phyloP scores from a whole-genome alignment of 2,113 vertebrate species.

The Sphaerodactylus townsendi region DNA sequence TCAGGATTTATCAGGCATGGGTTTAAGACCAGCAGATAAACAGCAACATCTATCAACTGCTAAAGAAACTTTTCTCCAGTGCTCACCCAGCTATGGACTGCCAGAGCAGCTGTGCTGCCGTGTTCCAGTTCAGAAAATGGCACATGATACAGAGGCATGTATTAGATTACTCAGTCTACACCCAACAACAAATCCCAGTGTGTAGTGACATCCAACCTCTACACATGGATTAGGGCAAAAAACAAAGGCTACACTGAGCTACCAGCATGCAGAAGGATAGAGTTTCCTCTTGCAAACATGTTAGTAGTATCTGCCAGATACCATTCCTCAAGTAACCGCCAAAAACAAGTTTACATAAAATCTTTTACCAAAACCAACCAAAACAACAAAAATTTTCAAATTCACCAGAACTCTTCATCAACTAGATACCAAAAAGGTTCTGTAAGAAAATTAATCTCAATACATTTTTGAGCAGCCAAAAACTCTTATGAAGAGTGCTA shows the following conservation, averaged over 20 bases:
- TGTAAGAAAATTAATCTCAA: not conserved
- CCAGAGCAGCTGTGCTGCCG: not conserved
- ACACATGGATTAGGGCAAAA: not conserved
- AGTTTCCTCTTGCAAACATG: slow-evolving; percentile 1
- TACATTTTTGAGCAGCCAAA: not conserved
- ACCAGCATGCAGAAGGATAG: not conserved
- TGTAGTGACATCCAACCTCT: not conserved
- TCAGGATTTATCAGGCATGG: not conserved
- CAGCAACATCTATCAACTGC: not conserved
- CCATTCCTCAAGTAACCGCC: not conserved
- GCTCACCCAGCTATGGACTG: not conserved
- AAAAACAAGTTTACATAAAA: too few relatives aligned
- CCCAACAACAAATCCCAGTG: slow-evolving; percentile 4
- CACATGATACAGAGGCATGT: slow-evolving; percentile 6
- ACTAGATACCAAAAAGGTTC: not conserved
- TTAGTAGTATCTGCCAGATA: not conserved
- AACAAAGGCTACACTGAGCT: slow-evolving; percentile 2
- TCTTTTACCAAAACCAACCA: too few relatives aligned
- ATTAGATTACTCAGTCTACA: slow-evolving; percentile 4
- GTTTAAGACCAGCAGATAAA: not conserved
- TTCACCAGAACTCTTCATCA: too few relatives aligned
- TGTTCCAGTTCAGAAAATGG: not conserved
- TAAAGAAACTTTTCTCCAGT: not conserved
- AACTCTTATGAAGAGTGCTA: not conserved
- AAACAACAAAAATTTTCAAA: too few relatives aligned